Base-by-base conservation (phyloP, 2,113 vertebrate species). In the Pica pica region DNA sequence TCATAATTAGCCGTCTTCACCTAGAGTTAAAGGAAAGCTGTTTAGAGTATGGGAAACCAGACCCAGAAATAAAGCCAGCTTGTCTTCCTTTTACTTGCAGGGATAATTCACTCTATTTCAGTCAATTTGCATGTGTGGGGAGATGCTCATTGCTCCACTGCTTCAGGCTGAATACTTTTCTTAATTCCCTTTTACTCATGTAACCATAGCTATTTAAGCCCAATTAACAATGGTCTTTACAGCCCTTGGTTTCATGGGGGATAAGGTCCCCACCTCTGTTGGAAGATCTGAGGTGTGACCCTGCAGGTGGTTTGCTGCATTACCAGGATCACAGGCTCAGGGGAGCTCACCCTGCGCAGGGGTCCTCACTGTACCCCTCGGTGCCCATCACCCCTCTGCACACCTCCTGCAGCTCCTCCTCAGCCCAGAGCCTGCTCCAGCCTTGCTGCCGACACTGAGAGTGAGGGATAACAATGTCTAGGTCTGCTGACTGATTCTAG, bases 281-380 rank as follows among this genome's bases (percentile, higher is more conserved):
- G 79, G 77, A 50, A 46, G 50, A 20, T 11, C 11, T 10, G 46
- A 73, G 73, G 11, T n/a, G n/a, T 3, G 13, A 53, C 37, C 15
- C 17, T 39, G 42, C 50, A 4, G 23, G 24, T 14, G 16, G 2
- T 16, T 74, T 63, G 74, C 64, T 52, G 81, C 63, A 80, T 67
- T 21, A 2, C 20, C 0, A 5, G 60, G 82, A 13, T 31, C 0
- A 0, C 19, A 11, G 61, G 13, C n/a, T 26, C 0, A 0, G 33
- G 71, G 31, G 30, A 16, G 56, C 46, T n/a, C 46, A 6, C 22
- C 31, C 28, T 26, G 64, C 0, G 2, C 31, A 21, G 57, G 31
- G 21, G 24, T 33, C 30, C 5, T 11, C n/a, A 12, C 52, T 7
- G 47, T 6, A 13, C 28, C n/a, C 44, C 47, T 42, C 18, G 7